phyloP scores from a whole-genome alignment of 1,140 invertebrate genomes.

The Tyrophagus putrescentiae region DNA sequence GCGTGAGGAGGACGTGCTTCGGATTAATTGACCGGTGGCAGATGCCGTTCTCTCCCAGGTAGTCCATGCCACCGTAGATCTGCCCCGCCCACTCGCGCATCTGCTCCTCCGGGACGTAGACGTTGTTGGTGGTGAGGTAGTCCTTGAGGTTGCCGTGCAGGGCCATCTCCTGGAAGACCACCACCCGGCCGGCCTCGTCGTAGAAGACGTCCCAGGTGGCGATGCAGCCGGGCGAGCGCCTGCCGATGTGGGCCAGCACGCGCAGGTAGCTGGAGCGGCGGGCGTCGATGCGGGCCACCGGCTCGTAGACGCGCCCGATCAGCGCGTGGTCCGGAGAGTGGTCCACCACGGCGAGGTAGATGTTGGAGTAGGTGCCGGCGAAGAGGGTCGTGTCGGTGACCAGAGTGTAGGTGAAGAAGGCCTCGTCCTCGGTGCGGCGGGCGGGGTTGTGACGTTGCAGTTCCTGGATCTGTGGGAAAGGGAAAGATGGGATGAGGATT shows the following conservation, averaged over 20 bases:
- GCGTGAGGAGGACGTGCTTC: background rate
- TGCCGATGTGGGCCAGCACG: background rate
- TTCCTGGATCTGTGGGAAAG: too few relatives aligned
- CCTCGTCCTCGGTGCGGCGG: background rate
- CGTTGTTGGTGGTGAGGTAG: background rate
- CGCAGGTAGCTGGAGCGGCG: background rate
- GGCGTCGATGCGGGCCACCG: background rate
- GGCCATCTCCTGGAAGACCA: conserved; percentile 4
- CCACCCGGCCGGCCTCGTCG: background rate
- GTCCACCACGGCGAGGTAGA: background rate
- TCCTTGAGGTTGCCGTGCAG: background rate
- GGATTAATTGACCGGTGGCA: conserved; percentile 3
- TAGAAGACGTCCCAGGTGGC: background rate
- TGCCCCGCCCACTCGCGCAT: background rate
- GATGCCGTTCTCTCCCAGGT: background rate
- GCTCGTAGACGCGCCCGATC: background rate
- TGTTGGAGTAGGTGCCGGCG: background rate
- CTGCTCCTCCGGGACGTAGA: background rate
- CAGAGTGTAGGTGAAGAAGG: background rate
- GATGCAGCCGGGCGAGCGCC: background rate
- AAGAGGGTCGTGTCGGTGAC: background rate
- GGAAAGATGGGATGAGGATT: too few relatives aligned
- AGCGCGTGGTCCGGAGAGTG: background rate
- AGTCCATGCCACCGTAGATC: conserved; percentile 1
- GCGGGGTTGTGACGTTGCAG: too few relatives aligned